A percentile compares a stretch with the other conserved stretches of the same genome.
Conservation (phyloP, 37 sponge, comb jelly and placozoan species). For the Ianthella basta region DNA sequence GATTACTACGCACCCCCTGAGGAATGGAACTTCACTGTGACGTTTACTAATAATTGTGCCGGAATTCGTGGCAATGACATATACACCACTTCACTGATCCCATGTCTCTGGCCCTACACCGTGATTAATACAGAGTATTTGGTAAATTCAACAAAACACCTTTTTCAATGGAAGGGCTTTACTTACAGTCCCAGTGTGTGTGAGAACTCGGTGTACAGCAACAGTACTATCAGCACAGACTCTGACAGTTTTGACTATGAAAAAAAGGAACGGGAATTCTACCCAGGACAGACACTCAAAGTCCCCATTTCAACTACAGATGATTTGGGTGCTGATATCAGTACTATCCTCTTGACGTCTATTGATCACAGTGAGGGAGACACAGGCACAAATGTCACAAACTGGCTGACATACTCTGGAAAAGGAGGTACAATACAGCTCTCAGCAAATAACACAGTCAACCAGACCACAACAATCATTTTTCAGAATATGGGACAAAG, state of each 20-base stretch:
- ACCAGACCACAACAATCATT: too few species aligned
- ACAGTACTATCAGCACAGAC: constrained; percentile 37
- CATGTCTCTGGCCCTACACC: constrained; percentile 29
- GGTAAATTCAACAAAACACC: neutral
- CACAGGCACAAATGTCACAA: neutral
- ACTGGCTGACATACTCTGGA: constrained; percentile 11
- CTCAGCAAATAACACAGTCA: too few species aligned
- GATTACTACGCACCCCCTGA: neutral
- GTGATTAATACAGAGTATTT: neutral
- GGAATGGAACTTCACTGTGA: constrained; percentile 42
- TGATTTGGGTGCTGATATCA: neutral
- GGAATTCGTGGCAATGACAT: constrained; percentile 29
- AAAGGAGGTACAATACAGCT: neutral
- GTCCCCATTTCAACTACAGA: constrained; percentile 10
- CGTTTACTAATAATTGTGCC: constrained; percentile 43
- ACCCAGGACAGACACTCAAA: neutral
- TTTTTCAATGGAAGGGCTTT: constrained; percentile 26
- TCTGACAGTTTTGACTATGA: neutral
- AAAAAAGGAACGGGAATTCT: neutral
- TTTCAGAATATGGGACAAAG: neutral
- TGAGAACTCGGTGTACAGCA: neutral
- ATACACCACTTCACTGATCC: constrained; percentile 41
- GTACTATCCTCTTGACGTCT: neutral
- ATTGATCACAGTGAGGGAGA: neutral
- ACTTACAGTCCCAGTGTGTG: neutral